phyloP scores from a whole-genome alignment of 2,797 vertebrate species.

The Simalia tracyae region DNA sequence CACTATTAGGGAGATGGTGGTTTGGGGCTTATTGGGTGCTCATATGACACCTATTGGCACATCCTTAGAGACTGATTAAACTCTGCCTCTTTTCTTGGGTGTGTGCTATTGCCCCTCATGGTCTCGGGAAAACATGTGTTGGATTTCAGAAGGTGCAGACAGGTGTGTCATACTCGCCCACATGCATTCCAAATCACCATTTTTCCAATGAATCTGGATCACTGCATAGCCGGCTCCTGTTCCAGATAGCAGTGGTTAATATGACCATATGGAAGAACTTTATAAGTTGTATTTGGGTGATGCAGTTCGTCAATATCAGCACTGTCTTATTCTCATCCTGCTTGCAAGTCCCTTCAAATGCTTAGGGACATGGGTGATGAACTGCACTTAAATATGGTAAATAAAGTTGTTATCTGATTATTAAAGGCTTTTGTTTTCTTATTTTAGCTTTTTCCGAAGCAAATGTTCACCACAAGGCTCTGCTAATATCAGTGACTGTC shows the following conservation, averaged over 20 bases:
- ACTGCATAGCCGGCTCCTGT: not conserved
- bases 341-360: not conserved
- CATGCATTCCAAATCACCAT: not conserved
- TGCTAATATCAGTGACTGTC: slow-evolving; percentile 85
- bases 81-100: not conserved
- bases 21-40: not conserved
- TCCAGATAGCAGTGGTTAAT: not conserved
- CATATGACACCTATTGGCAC: not conserved
- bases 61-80: not conserved
- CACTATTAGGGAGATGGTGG: not conserved
- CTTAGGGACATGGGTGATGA: not conserved
- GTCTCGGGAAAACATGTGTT: not conserved
- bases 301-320: not conserved
- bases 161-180: not conserved
- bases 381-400: not conserved
- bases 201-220: not conserved
- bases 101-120: not conserved
- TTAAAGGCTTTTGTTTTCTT: slow-evolving; percentile 4
- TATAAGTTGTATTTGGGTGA: not conserved
- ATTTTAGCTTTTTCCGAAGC: slow-evolving; percentile 84
- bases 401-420: not conserved
- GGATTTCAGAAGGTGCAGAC: not conserved
- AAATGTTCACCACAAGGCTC: slow-evolving; percentile 84
- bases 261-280: not conserved
- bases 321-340: not conserved